Base-by-base conservation (phyloP, 2,888 invertebrate genomes). In the Drosophila antonietae region DNA sequence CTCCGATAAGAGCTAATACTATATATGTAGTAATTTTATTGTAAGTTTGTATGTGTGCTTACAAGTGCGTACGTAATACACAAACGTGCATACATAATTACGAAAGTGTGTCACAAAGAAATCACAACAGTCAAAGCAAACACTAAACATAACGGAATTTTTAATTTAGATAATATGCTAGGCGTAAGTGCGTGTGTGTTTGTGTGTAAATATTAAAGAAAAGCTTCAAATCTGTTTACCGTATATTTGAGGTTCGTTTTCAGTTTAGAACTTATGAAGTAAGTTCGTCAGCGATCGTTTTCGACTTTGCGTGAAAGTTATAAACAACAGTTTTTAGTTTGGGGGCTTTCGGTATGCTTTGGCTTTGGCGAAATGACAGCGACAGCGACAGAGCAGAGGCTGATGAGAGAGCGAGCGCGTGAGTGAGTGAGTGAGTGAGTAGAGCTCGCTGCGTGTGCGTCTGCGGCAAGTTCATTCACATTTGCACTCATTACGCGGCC, bases 401-500 rank as follows among this genome's bases (percentile, higher is more conserved):
- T 60, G 72, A 52, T 65, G 71, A 51, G 49, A 68, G 57, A 64
- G 35, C 10, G 35, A 35, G 35, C 35, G 35, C 2, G n/a, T 15
- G 9, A 65, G 49, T 23, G 52, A 69, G 55, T 23, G 66, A 51
- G 68, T 62, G 80, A 73, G 74, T 55, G 60, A 69, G 70, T 67
- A 52, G 44, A 31, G 66, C 58, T 68, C 56, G 43, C 78, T 83
- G 82, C 71, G 64, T 80, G 72, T 80, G 81, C 74, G 83, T 86
- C 77, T 88, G 83, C 74, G 80, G 79, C 75, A 83, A 90, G 90
- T 90, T 91, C 90, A 90, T 90, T 90, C 90, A 90, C 90, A 82
- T 90, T 89, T 90, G 90, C 88, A 90, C 90, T 91, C 89, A 90
- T 90, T 90, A 86, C 81, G 69, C 83, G 85, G 81, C 79, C 88